Conservation (phyloP, 2,797 vertebrate species). For the Clamator glandarius region DNA sequence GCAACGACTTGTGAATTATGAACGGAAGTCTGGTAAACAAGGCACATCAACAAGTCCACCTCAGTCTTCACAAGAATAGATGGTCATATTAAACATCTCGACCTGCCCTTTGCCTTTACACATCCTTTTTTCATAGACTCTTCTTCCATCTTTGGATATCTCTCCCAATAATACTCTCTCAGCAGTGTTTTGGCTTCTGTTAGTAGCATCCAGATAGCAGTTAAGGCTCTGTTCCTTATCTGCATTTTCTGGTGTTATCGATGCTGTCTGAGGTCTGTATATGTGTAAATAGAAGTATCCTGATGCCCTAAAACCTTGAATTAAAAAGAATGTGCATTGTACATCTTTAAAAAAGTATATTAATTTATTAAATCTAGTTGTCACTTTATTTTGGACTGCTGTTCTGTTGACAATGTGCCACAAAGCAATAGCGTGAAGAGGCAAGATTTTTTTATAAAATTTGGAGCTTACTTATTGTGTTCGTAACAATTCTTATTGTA, state of each 20-base stretch:
- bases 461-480: slow-evolving; percentile 47
- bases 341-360: slow-evolving; percentile 97
- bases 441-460: slow-evolving; percentile 62
- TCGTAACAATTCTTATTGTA: slow-evolving; percentile 52
- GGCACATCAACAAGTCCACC: slow-evolving; percentile 82
- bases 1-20: slow-evolving; percentile 97
- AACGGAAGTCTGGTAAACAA: slow-evolving; percentile 90
- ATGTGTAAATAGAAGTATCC: slow-evolving; percentile 93
- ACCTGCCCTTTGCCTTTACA: slow-evolving; percentile 75
- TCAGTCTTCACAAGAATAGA: slow-evolving; percentile 88
- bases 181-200: slow-evolving; percentile 77
- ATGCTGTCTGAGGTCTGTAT: slow-evolving; percentile 89
- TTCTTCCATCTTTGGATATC: slow-evolving; percentile 71
- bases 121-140: slow-evolving; percentile 78
- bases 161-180: slow-evolving; percentile 69
- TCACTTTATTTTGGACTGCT: slow-evolving; percentile 90
- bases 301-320: slow-evolving; percentile 79
- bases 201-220: slow-evolving; percentile 71
- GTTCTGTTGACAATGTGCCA: slow-evolving; percentile 81
- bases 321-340: slow-evolving; percentile 95
- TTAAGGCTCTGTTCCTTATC: slow-evolving; percentile 55
- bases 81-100: slow-evolving; percentile 68
- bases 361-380: slow-evolving; percentile 99
- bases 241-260: slow-evolving; percentile 73
- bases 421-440: slow-evolving; percentile 73